phyloP scores from a whole-genome alignment of 2,888 invertebrate species.

The Pemphredon lugubris region DNA sequence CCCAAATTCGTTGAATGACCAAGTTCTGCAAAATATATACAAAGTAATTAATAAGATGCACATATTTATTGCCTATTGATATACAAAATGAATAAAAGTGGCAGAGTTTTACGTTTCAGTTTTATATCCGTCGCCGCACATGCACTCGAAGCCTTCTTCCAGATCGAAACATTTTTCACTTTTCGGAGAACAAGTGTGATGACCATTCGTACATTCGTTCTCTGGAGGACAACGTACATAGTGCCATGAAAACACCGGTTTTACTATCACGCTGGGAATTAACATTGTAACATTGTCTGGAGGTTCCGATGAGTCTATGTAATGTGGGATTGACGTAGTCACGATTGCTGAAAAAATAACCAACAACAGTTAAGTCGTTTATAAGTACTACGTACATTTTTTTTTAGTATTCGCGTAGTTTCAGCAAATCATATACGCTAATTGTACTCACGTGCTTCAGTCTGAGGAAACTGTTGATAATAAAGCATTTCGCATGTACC shows the following conservation, averaged over 20 bases:
- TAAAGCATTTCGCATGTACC: slow-evolving; percentile 82
- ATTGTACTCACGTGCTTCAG: slow-evolving; percentile 68
- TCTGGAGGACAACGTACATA: slow-evolving; percentile 95
- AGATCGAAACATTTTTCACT: slow-evolving; percentile 95
- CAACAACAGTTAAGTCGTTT: too few species aligned
- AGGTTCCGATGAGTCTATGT: slow-evolving; percentile 50
- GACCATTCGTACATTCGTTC: slow-evolving; percentile 95
- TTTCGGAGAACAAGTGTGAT: slow-evolving; percentile 93
- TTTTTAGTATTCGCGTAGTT: too few species aligned
- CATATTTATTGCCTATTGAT: neutral
- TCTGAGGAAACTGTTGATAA: slow-evolving; percentile 71
- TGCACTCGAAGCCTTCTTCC: slow-evolving; percentile 91
- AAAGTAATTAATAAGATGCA: slow-evolving; percentile 8
- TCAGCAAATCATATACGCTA: too few species aligned
- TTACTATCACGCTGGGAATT: slow-evolving; percentile 46
- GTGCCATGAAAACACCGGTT: slow-evolving; percentile 89
- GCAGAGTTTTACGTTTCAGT: slow-evolving; percentile 82
- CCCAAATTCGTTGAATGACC: slow-evolving; percentile 72
- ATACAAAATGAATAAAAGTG: neutral
- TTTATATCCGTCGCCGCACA: slow-evolving; percentile 89
- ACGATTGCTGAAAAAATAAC: slow-evolving; percentile 53
- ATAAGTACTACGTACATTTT: too few species aligned
- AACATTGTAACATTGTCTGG: slow-evolving; percentile 65
- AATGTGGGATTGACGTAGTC: slow-evolving; percentile 58
- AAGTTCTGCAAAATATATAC: slow-evolving; percentile 66